Base-by-base conservation (phyloP, 2,797 vertebrate genomes). In the Chloroceryle inda region DNA sequence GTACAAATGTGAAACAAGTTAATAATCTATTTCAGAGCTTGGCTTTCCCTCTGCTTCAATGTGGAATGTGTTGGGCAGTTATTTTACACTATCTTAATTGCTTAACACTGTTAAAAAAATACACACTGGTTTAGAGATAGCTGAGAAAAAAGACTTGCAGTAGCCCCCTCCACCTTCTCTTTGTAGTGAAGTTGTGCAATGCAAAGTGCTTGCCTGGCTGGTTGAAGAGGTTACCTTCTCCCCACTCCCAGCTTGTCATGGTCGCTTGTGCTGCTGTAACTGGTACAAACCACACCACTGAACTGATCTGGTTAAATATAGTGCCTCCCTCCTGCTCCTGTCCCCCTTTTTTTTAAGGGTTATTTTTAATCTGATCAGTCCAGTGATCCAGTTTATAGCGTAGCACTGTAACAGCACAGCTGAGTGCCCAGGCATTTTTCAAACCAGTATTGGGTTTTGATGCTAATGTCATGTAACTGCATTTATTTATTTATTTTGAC, bases 321-420 rank as follows among this genome's bases (percentile, higher is more conserved):
- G 93, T 75, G 38, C 69, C 58, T 85, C 71, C 61, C 63, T 77
- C 64, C 76, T 94, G 93, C 75, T 96, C 55, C 50, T 94, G 89
- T 74, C 89, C 80, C 89, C 82, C 42, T 15, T 50, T 94, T 92
- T 95, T 95, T 90, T 72, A 75, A 88, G 76, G 76, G 89, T 96
- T 96, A 96, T 97, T 96, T 97, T 96, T 96, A 97, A 92, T 84
- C 72, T 78, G 91, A 92, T 95, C 88, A 84, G 92, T 88, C 69
- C 79, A 89, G 64, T 91, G 95, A 88, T 94, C 93, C 85, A 90
- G 58, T 96, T 94, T 72, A 44, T 33, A 92, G 66, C n/a, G 5
- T 22, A 75, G 89, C 64, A 45, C 68, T 94, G 89, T 81, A 95
- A 40, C 40, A 77, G 71, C 78, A 66, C 71, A 90, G 79, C 85